These are phyloP conservation scores for Macrophya alboannulata DNA, from an alignment of 2,888 invertebrate genomes.

Conservation along the genomic window DNA sequence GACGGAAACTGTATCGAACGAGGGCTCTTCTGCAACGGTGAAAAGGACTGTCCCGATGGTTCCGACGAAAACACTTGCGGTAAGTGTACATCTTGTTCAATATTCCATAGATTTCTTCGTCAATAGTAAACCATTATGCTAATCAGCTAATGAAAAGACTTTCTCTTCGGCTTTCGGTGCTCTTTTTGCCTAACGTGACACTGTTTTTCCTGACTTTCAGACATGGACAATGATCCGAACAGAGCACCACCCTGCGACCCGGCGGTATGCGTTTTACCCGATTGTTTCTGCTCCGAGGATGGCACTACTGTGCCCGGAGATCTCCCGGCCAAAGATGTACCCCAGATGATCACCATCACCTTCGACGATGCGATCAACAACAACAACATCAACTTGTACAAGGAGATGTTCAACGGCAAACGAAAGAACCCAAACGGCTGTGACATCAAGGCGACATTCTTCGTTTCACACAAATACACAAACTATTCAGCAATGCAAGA, in stretches of 20 bases:
- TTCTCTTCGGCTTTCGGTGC: not conserved
- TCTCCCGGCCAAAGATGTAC: slow-evolving; percentile 91
- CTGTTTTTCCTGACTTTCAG: slow-evolving; percentile 79
- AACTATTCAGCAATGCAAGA: slow-evolving; percentile 97
- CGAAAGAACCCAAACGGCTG: slow-evolving; percentile 97
- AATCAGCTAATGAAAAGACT: slow-evolving; percentile 16
- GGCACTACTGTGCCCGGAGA: slow-evolving; percentile 94
- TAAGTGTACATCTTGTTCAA: slow-evolving; percentile 81
- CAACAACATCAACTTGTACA: slow-evolving; percentile 96
- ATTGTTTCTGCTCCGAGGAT: slow-evolving; percentile 97
- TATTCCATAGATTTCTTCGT: slow-evolving; percentile 57
- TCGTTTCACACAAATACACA: slow-evolving; percentile 95
- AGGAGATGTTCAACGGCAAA: slow-evolving; percentile 94
- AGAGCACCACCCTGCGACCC: slow-evolving; percentile 95
- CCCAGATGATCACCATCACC: slow-evolving; percentile 97
- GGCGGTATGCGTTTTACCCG: slow-evolving; percentile 92
- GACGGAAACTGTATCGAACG: slow-evolving; percentile 93
- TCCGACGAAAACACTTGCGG: slow-evolving; percentile 96
- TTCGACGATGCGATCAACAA: slow-evolving; percentile 98
- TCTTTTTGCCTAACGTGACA: slow-evolving; percentile 1
- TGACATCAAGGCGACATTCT: slow-evolving; percentile 95
- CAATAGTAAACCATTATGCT: slow-evolving; percentile 7
- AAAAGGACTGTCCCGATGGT: slow-evolving; percentile 93
- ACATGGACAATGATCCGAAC: slow-evolving; percentile 96
- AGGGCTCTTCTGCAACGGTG: slow-evolving; percentile 96